A percentile compares a stretch with the other conserved stretches of the same genome.
Conservation (phyloP, 2,113 vertebrate species). For the Arvicanthis niloticus region DNA sequence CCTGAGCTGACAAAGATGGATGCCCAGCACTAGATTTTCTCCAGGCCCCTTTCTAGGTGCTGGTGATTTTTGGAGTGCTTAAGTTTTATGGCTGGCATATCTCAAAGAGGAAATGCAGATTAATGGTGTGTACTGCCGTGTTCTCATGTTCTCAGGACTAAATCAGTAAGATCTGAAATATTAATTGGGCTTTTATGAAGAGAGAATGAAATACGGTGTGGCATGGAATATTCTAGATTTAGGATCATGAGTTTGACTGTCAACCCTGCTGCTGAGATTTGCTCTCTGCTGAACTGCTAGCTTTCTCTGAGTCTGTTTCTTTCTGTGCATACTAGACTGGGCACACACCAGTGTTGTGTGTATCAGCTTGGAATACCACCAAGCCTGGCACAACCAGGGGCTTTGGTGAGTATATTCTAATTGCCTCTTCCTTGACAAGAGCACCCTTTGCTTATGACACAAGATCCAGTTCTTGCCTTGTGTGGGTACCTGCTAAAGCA, state of each 20-base stretch:
- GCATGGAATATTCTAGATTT: not conserved
- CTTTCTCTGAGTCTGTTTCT: not conserved
- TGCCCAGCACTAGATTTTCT: not conserved
- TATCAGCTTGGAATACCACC: fast-evolving
- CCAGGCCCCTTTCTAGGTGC: not conserved
- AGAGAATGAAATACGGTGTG: not conserved
- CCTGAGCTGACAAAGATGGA: not conserved
- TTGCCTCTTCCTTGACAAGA: not conserved
- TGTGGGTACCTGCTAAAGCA: not conserved
- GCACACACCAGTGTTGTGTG: fast-evolving
- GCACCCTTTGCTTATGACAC: not conserved
- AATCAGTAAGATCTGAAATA: slow-evolving; percentile 31
- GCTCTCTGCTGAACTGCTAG: not conserved
- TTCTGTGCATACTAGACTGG: too few species aligned
- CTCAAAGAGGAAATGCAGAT: slow-evolving; percentile 18
- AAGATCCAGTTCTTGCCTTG: not conserved
- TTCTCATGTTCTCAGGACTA: not conserved
- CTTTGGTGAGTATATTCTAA: not conserved
- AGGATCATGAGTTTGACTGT: not conserved
- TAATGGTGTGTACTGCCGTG: not conserved
- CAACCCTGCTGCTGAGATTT: not conserved
- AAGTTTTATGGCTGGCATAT: not conserved
- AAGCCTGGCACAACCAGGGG: not conserved
- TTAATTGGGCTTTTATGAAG: slow-evolving; percentile 38
- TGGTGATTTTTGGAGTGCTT: not conserved